These are phyloP conservation scores for Hylomyscus alleni DNA, from an alignment of 2,797 vertebrate species.

Conservation along the genomic window DNA sequence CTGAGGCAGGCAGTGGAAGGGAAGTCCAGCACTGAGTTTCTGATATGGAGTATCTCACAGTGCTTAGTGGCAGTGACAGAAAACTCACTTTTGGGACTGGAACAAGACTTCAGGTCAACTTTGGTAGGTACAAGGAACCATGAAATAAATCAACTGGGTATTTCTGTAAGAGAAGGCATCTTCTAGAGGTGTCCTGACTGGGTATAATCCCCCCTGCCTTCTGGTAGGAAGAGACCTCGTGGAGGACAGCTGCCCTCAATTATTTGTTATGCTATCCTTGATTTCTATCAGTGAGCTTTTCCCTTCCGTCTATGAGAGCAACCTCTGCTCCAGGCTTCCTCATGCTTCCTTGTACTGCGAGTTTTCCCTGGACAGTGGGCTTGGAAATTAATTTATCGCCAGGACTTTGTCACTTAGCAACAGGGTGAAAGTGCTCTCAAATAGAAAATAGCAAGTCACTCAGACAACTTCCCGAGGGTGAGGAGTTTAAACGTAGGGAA, in stretches of 20 bases:
- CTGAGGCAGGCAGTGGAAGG: not conserved
- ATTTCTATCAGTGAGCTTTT: constrained; percentile 19
- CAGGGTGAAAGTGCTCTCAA: constrained; percentile 38
- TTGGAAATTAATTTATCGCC: constrained; percentile 47
- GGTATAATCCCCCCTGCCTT: not conserved
- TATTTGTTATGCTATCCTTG: not conserved
- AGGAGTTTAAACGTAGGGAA: not conserved
- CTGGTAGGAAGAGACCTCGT: not conserved
- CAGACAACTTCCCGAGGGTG: constrained; percentile 17
- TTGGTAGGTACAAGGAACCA: constrained; percentile 67
- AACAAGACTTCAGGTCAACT: constrained; percentile 71
- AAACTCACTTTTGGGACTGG: constrained; percentile 73
- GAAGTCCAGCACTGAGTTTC: constrained; percentile 53
- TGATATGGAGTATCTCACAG: constrained; percentile 49
- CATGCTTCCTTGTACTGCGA: not conserved
- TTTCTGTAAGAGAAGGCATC: not conserved
- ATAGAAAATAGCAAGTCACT: not conserved
- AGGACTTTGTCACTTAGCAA: constrained; percentile 50
- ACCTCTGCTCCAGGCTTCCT: constrained; percentile 15
- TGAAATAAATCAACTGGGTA: not conserved
- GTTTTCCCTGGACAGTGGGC: constrained; percentile 45
- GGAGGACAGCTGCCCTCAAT: not conserved
- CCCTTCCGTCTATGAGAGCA: constrained; percentile 32
- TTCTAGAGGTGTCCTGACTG: not conserved
- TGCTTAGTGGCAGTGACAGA: not conserved